These are phyloP conservation scores for Anarrhichthys ocellatus DNA, from an alignment of 2,113 vertebrate species.

Conservation along the genomic window DNA sequence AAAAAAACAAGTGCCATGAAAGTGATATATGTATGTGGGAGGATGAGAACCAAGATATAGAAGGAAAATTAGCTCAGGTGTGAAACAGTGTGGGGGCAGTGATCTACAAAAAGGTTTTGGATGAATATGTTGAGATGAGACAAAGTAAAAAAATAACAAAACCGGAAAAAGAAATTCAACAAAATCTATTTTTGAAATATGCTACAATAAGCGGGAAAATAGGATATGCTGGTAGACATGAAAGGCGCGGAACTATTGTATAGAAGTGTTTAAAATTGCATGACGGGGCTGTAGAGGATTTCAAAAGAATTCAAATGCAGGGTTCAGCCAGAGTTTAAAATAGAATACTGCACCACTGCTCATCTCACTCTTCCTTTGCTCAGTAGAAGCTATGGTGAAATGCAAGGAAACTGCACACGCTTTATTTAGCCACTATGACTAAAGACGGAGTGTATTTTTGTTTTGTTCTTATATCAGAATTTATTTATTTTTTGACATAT, in stretches of 20 bases:
- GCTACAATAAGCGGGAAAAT: slow-evolving; percentile 50
- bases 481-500: not conserved
- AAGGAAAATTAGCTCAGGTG: not conserved
- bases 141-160: slow-evolving; percentile 3
- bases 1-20: not conserved
- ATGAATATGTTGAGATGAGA: slow-evolving; percentile 39
- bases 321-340: slow-evolving; percentile 81
- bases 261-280: slow-evolving; percentile 78
- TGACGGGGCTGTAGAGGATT: slow-evolving; percentile 75
- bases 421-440: slow-evolving; percentile 6
- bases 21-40: slow-evolving; percentile 16
- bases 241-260: slow-evolving; percentile 71
- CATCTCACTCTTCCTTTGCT: slow-evolving; percentile 43
- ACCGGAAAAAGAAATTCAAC: slow-evolving; percentile 58
- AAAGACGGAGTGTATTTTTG: not conserved
- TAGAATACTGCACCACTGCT: slow-evolving; percentile 66
- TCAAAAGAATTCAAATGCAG: slow-evolving; percentile 81
- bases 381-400: slow-evolving; percentile 24
- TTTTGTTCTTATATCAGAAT: slow-evolving; percentile 1
- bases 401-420: not conserved
- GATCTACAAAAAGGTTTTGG: slow-evolving; percentile 18
- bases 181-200: slow-evolving; percentile 69
- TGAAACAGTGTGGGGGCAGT: slow-evolving; percentile 9
- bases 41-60: slow-evolving; percentile 14
- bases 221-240: slow-evolving; percentile 70